Conservation (phyloP, 2,113 vertebrate species). For the Potamarius usumacintae region DNA sequence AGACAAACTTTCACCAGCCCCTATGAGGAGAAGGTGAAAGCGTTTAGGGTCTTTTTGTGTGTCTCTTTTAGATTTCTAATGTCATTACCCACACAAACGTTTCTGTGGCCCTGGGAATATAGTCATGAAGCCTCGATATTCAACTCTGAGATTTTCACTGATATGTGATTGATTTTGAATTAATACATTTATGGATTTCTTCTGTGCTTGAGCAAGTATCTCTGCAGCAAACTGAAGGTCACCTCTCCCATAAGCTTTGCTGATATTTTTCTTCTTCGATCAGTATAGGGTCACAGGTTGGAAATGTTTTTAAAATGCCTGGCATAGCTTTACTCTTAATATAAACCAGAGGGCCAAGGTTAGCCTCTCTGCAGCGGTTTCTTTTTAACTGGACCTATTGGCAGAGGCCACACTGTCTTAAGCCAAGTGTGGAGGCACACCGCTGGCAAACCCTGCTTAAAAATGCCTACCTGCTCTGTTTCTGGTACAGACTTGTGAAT, state of each 20-base stretch:
- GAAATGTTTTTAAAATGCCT: background rate
- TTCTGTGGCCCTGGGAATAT: background rate
- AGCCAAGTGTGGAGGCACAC: background rate
- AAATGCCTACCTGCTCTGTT: background rate
- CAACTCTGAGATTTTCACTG: background rate
- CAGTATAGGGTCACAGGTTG: conserved; percentile 7
- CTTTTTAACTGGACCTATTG: background rate
- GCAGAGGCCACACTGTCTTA: background rate
- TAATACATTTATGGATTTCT: background rate
- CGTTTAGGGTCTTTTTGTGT: background rate
- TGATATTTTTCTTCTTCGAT: background rate
- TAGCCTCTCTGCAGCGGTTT: background rate
- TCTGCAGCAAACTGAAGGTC: background rate
- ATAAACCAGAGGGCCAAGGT: background rate
- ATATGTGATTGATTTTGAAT: background rate
- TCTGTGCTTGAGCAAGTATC: background rate
- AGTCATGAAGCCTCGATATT: background rate
- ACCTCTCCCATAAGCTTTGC: background rate
- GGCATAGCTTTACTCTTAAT: background rate
- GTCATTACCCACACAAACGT: background rate
- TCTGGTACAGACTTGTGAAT: background rate
- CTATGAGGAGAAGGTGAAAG: background rate
- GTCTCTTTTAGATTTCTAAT: background rate
- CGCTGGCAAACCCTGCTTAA: background rate
- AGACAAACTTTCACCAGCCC: conserved; percentile 7